These are phyloP conservation scores for Phalangium opilio DNA, from an alignment of 2,888 invertebrate genomes.

Conservation along the genomic window DNA sequence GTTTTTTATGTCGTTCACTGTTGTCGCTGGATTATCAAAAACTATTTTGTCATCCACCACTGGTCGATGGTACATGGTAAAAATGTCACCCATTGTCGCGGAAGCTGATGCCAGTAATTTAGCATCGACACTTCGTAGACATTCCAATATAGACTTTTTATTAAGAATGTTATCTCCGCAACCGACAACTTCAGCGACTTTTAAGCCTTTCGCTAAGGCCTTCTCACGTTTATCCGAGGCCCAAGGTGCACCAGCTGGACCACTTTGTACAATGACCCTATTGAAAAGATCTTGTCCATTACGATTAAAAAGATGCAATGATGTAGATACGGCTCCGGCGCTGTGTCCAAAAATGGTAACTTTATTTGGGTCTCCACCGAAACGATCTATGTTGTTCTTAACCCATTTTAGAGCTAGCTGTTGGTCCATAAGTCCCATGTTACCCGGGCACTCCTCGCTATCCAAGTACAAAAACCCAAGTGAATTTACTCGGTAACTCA, in stretches of 20 bases:
- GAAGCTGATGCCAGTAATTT: too few relatives aligned
- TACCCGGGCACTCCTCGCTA: too few relatives aligned
- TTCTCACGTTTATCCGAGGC: conserved; percentile 24
- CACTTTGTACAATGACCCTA: conserved; percentile 39
- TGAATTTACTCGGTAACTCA: too few relatives aligned
- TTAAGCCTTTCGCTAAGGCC: background rate
- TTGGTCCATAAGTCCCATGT: too few relatives aligned
- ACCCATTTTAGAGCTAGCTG: too few relatives aligned
- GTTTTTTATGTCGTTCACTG: too few relatives aligned
- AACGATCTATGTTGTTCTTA: too few relatives aligned
- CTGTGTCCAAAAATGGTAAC: conserved; percentile 42
- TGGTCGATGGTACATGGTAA: too few relatives aligned
- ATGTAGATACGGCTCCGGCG: conserved; percentile 37
- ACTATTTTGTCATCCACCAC: too few relatives aligned
- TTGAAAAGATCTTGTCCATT: conserved; percentile 33
- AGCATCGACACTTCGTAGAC: background rate
- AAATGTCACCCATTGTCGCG: too few relatives aligned
- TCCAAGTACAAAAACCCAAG: too few relatives aligned
- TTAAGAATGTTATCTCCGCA: background rate
- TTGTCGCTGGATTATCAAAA: too few relatives aligned
- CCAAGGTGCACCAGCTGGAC: conserved; percentile 25
- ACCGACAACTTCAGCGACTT: background rate
- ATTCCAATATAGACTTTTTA: background rate
- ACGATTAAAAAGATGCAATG: conserved; percentile 28
- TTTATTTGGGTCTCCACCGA: background rate